Base-by-base conservation (phyloP, 2,113 vertebrate genomes). In the Oncorhynchus masou region DNA sequence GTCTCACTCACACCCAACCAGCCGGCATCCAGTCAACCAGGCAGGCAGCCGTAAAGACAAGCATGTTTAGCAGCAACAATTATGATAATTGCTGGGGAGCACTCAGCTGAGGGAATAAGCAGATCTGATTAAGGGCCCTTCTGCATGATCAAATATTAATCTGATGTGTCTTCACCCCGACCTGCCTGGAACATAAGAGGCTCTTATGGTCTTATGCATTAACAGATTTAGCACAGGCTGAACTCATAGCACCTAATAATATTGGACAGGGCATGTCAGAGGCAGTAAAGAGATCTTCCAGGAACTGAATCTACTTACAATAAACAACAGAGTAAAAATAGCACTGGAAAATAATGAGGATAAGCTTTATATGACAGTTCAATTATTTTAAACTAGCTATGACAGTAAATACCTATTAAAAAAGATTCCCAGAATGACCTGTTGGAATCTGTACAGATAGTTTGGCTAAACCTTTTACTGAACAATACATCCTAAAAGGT, bases 121-220 rank as follows among this genome's bases (percentile, higher is more conserved):
- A 95, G 93, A 97, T 95, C 95, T 95, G 96, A 99, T 97, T 97
- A 97, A 95, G 95, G 90, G 93, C 93, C 93, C 96, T 97, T 95
- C 94, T 94, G 86, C 92, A 92, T 96, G 94, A 97, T 97, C 96
- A 96, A 97, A 98, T 98, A 98, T 97, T 96, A 97, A 97, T 96
- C 95, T 95, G 93, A 90, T 93, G 95, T 94, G 93, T 95, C 95
- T 96, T 95, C 91, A 80, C 92, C 94, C 91, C 94, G 96, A 96
- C 95, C 95, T 94, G 94, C 94, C 93, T 94, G 89, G 85, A 92
- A 87, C 93, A 90, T 95, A 95, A 96, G 96, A 95, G 92, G 95
- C 95, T 97, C 96, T 95, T 95, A 95, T 87, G 92, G 91, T 95
- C 95, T 97, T 96, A 94, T 95, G 96, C 95, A 97, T 96, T 96